phyloP scores from a whole-genome alignment of 2,797 vertebrate genomes.

The Rhinophrynus dorsalis region DNA sequence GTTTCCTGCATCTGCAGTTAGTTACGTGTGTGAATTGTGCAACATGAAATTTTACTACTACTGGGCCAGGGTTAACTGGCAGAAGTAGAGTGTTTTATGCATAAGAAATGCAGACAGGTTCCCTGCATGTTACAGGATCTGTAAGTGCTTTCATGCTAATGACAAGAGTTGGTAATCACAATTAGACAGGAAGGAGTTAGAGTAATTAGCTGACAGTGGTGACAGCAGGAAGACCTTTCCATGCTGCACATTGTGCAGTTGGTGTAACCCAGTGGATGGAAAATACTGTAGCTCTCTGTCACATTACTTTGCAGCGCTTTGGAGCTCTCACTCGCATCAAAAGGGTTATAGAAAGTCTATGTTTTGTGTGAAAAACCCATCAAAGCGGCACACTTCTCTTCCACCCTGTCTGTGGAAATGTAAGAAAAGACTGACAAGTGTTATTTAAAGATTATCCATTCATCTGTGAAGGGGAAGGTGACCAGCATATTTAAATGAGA shows the following conservation, averaged over 20 bases:
- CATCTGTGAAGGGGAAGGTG: no score
- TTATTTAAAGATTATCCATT: no score
- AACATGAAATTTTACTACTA: no score
- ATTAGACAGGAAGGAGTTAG: slow-evolving; percentile 4
- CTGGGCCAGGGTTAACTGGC: no score
- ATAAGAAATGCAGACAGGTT: no score
- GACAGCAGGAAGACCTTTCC: slow-evolving; percentile 4
- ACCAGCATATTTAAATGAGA: no score
- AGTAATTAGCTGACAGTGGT: slow-evolving; percentile 11
- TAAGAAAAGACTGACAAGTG: no score
- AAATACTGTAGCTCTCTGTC: no score
- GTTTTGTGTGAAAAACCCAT: slow-evolving; percentile 14
- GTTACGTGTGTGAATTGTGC: slow-evolving; percentile 1
- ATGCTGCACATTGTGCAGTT: slow-evolving; percentile 6
- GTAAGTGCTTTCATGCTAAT: not conserved
- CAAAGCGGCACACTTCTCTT: not conserved
- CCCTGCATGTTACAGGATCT: not conserved
- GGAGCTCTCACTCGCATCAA: no score
- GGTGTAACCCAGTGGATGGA: no score
- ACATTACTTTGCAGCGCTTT: no score
- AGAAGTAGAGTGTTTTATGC: not conserved
- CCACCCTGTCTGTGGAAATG: not conserved
- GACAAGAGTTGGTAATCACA: not conserved
- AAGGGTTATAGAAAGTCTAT: not conserved
- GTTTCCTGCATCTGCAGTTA: not conserved